Conservation (phyloP, 1,140 invertebrate genomes). For the Cepaea nemoralis region DNA sequence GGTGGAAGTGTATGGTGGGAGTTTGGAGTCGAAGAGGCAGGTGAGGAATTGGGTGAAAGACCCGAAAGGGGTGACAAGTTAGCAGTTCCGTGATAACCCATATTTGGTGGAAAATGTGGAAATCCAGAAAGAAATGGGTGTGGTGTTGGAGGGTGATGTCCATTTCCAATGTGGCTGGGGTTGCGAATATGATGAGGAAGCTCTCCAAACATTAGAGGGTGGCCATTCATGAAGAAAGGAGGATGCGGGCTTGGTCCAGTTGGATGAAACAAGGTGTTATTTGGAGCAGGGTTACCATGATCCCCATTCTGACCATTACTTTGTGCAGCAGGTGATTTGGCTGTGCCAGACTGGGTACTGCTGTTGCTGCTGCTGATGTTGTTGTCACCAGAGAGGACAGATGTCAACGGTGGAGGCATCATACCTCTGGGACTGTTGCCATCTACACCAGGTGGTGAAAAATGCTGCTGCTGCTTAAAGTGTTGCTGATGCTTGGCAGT, state of each 20-base stretch:
- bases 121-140: slow-evolving; percentile 28
- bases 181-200: slow-evolving; percentile 30
- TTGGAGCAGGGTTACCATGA: not conserved
- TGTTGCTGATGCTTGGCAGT: slow-evolving; percentile 41
- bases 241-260: not conserved
- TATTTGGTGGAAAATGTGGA: slow-evolving; percentile 29
- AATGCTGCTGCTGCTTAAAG: slow-evolving; percentile 37
- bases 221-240: slow-evolving; percentile 28
- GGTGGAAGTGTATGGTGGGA: slow-evolving; percentile 42
- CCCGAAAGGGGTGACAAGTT: slow-evolving; percentile 16
- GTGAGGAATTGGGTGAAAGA: slow-evolving; percentile 7
- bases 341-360: not conserved
- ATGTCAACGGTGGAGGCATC: slow-evolving; percentile 9
- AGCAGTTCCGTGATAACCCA: not conserved
- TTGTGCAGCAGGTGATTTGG: not conserved
- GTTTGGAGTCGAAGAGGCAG: slow-evolving; percentile 31
- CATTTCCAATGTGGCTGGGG: not conserved
- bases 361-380: slow-evolving; percentile 16
- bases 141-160: not conserved
- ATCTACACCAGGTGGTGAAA: slow-evolving; percentile 16
- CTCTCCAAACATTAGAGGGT: slow-evolving; percentile 30
- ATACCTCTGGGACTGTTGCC: not conserved
- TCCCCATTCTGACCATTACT: not conserved
- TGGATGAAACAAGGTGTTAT: slow-evolving; percentile 13
- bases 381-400: not conserved